phyloP scores from a whole-genome alignment of 2,113 vertebrate genomes.

The Uria lomvia region DNA sequence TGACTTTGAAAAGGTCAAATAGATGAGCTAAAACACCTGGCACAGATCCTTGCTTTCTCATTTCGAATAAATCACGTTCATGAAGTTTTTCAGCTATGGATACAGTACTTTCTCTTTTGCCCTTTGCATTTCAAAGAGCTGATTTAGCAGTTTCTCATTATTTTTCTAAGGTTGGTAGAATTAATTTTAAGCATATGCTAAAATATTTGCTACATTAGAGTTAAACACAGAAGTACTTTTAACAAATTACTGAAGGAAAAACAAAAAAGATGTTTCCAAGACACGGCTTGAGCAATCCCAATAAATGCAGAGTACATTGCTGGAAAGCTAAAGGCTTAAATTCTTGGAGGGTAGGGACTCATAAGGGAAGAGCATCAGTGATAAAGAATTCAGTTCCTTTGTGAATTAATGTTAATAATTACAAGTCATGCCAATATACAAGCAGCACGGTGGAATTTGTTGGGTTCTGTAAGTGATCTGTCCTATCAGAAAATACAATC shows the following conservation, averaged over 20 bases:
- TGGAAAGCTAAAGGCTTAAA: slow-evolving; percentile 18
- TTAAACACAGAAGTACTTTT: background rate
- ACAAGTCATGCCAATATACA: background rate
- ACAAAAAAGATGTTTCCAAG: background rate
- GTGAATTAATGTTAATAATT: background rate
- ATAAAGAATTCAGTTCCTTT: slow-evolving; percentile 29
- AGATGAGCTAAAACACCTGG: background rate
- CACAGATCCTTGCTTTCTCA: background rate
- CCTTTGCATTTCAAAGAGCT: background rate
- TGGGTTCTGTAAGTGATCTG: background rate
- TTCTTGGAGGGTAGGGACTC: slow-evolving; percentile 1
- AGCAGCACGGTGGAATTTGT: background rate
- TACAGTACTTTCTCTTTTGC: background rate
- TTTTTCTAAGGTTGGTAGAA: background rate
- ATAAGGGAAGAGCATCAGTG: slow-evolving; percentile 14
- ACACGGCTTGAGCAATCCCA: background rate
- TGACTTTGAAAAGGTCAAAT: background rate
- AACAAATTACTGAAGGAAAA: slow-evolving; percentile 1
- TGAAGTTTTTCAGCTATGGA: background rate
- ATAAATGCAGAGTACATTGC: background rate
- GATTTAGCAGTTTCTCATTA: background rate
- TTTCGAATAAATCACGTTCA: background rate
- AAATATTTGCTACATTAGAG: background rate
- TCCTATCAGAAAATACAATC: background rate
- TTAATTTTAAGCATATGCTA: background rate